Evolutionary conservation across 2,797 vertebrate genomes (phyloP).

Genomic region (Ispidina lecontei): DNA sequence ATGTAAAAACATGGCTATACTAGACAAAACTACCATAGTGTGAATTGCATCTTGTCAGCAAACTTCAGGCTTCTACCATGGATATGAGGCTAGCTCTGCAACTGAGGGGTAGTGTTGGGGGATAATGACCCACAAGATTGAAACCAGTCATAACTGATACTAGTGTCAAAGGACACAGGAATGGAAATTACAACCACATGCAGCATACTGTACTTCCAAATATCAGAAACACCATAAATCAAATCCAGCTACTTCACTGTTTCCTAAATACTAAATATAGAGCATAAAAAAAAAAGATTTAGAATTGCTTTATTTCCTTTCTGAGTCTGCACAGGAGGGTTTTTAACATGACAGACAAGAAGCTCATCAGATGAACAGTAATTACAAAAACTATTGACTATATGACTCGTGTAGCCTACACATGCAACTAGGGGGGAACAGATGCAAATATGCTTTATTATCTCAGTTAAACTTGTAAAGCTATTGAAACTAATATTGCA

Average conservation of each 20-base stretch:
- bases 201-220: background rate
- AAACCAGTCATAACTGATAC: background rate
- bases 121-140: background rate
- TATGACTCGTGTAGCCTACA: background rate
- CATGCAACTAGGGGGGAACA: background rate
- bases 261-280: background rate
- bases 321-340: background rate
- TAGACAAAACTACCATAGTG: background rate
- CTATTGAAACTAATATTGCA: background rate
- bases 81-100: background rate
- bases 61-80: background rate
- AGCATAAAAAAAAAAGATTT: background rate
- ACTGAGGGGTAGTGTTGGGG: fast-evolving
- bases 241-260: background rate
- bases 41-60: background rate
- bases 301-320: background rate
- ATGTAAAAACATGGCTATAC: background rate
- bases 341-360: background rate
- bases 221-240: background rate
- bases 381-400: background rate
- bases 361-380: background rate
- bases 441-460: background rate
- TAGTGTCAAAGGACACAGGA: background rate
- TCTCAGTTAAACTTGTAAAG: background rate
- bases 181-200: background rate